phyloP scores from a whole-genome alignment of 2,113 vertebrate genomes.

The Junco hyemalis region DNA sequence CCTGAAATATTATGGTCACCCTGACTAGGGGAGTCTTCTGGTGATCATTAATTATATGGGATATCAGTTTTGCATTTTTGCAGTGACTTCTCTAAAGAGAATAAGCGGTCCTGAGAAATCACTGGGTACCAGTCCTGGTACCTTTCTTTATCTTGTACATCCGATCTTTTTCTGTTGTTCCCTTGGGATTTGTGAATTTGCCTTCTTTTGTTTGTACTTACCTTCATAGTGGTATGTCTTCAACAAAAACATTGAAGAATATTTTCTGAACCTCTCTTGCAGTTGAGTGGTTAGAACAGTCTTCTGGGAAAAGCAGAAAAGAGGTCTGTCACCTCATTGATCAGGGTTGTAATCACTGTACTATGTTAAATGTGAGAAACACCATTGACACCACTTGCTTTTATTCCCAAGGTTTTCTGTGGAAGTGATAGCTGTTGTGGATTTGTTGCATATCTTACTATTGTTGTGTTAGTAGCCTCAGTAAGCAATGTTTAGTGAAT shows the following conservation, averaged over 20 bases:
- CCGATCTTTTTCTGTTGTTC: neutral
- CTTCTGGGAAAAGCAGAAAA: neutral
- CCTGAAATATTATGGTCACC: neutral
- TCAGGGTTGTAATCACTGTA: neutral
- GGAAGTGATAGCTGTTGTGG: neutral
- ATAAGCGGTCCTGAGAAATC: neutral
- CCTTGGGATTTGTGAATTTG: neutral
- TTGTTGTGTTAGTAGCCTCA: neutral
- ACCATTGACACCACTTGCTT: neutral
- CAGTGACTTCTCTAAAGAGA: neutral
- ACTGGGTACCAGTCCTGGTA: neutral
- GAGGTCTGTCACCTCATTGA: neutral
- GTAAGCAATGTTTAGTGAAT: neutral
- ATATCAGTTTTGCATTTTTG: neutral
- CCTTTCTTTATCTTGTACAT: neutral
- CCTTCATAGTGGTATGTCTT: neutral
- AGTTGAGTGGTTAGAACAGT: neutral
- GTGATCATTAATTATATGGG: neutral
- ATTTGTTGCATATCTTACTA: neutral
- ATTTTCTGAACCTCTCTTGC: neutral
- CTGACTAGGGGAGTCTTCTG: neutral
- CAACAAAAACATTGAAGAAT: neutral
- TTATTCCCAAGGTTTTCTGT: neutral
- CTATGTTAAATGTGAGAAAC: neutral
- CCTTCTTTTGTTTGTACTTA: neutral